Conservation (phyloP, 2,797 vertebrate species). For the Aeoliscus strigatus region DNA sequence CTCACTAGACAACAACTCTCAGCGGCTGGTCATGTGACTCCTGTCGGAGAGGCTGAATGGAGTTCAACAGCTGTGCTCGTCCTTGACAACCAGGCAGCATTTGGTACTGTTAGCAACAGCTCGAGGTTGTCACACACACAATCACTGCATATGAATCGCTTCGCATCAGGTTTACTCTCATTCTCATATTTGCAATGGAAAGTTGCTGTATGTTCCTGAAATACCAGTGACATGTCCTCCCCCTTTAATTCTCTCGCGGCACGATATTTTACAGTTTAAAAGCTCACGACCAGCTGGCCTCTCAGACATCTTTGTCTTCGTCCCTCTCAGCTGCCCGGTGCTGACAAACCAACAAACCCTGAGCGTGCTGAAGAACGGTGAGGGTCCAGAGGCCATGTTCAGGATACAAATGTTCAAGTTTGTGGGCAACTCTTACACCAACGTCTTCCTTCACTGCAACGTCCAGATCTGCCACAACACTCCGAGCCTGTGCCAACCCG, state of each 20-base stretch:
- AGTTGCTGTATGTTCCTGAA: not conserved
- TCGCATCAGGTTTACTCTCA: slow-evolving; percentile 9
- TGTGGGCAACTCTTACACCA: slow-evolving; percentile 69
- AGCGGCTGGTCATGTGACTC: slow-evolving; percentile 59
- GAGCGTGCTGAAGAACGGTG: slow-evolving; percentile 68
- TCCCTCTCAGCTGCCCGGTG: slow-evolving; percentile 64
- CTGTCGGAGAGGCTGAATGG: slow-evolving; percentile 50
- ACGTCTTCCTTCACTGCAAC: slow-evolving; percentile 75
- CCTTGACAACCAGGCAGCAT: slow-evolving; percentile 65
- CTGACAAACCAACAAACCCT: slow-evolving; percentile 66
- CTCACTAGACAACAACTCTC: slow-evolving; percentile 55
- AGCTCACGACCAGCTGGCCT: slow-evolving; percentile 1
- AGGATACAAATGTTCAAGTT: slow-evolving; percentile 80
- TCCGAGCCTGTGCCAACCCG: slow-evolving; percentile 63
- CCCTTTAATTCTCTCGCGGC: too few species aligned
- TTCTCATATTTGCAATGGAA: not conserved
- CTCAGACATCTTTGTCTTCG: slow-evolving; percentile 20
- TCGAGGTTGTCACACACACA: slow-evolving; percentile 29
- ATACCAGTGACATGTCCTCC: not conserved
- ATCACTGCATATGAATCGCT: slow-evolving; percentile 1
- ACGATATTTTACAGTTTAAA: slow-evolving; percentile 4
- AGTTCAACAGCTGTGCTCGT: slow-evolving; percentile 65
- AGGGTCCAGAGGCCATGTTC: slow-evolving; percentile 72
- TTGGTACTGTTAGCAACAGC: slow-evolving; percentile 55
- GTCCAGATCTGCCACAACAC: slow-evolving; percentile 76